Evolutionary conservation across 2,888 invertebrate genomes (phyloP), one percentile per base, ranked within the genome.

Genomic region (Callyntrura guangdongensis): DNA sequence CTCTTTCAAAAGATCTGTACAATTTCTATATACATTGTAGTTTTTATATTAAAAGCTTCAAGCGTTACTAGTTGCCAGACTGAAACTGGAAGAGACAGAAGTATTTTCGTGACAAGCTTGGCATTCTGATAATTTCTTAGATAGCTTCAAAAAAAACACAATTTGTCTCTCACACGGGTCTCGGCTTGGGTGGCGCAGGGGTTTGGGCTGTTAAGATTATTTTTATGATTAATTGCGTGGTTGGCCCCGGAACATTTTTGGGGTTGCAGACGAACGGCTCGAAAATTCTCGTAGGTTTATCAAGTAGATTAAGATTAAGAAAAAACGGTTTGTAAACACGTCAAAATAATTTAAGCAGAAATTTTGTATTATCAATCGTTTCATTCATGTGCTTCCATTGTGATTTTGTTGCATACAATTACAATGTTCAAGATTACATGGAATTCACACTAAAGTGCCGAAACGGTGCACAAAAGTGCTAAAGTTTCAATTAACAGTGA

Each of bases 41-140:
- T 36, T n/a, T n/a, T 27, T 27, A 59, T 59, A 59, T 59, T 4
- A 1, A 8, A 17, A 69, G 67, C 61, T 61, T 22, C 27, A 36
- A 72, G 72, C n/a, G 36, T 45, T n/a, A n/a, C n/a, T n/a, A n/a
- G n/a, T n/a, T 45, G n/a, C 45, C 4, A 45, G 36, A 45, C 22
- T 45, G n/a, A 77, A 45, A 82, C 67, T 69, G 45, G 83, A 83
- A 61, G 72, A 72, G 82, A 89, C 82, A 81, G 72, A 87, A 81
- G 79, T 72, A 82, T 72, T 88, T 77, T 27, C 27, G 72, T 20
- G 86, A 47, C 53, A 86, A 47, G 69, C 77, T 14, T 53, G 25
- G 74, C 45, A 87, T 77, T 47, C 56, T 67, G 88, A 69, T 88
- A 81, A 69, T 67, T 88, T 89, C 59, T 17, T 20, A 72, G 88